A percentile compares a stretch with the other conserved stretches of the same genome.
These are phyloP conservation scores for Mimachlamys varia DNA, from an alignment of 2,888 invertebrate species.

Conservation along the genomic window DNA sequence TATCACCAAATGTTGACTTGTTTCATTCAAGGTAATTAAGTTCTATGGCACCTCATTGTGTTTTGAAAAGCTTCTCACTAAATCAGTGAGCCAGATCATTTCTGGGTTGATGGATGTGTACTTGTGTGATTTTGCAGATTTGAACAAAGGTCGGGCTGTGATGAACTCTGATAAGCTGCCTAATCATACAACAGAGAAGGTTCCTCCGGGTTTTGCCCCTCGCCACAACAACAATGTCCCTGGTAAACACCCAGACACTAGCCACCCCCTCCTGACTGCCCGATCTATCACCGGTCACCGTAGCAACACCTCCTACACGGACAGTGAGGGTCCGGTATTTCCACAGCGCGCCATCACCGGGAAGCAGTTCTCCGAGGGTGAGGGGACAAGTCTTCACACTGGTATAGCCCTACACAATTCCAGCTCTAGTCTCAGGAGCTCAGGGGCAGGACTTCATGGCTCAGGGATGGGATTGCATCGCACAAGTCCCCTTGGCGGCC, in stretches of 20 bases:
- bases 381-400: background rate
- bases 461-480: background rate
- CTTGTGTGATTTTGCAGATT: constrained; percentile 57
- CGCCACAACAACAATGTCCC: background rate
- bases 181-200: constrained; percentile 38
- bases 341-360: constrained; percentile 48
- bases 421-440: constrained; percentile 22
- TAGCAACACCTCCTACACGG: constrained; percentile 36
- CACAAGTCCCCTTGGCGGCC: background rate
- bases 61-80: too few relatives aligned
- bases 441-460: background rate
- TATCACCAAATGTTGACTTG: background rate
- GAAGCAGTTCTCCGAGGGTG: background rate
- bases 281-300: constrained; percentile 4
- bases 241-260: constrained; percentile 32
- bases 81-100: too few relatives aligned
- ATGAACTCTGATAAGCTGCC: constrained; percentile 55
- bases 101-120: background rate
- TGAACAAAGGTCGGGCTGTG: constrained; percentile 72
- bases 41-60: background rate
- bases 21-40: background rate
- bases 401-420: constrained; percentile 14
- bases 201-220: constrained; percentile 48
- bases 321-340: constrained; percentile 47
- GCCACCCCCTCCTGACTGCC: background rate